Conservation (phyloP, 2,888 invertebrate genomes). For the Colletes collaris region DNA sequence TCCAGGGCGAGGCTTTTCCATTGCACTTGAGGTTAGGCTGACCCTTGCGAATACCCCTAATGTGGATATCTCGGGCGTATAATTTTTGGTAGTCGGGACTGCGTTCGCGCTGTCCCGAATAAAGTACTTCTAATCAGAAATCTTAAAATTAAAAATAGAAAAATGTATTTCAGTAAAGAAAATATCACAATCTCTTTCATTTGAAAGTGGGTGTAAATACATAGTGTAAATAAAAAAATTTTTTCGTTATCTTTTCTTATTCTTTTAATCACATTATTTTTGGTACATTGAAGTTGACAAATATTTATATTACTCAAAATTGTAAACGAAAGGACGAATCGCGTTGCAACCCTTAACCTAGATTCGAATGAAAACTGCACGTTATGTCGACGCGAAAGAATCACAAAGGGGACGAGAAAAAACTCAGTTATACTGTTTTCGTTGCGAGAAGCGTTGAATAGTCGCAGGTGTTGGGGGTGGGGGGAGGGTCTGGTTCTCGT, state of each 20-base stretch:
- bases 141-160: too few species aligned
- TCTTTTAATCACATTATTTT: too few species aligned
- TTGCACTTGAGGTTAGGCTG: slow-evolving; percentile 85
- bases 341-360: neutral
- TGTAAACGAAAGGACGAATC: neutral
- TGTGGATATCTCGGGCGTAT: slow-evolving; percentile 84
- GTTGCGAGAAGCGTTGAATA: neutral
- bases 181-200: too few species aligned
- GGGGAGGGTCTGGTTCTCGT: neutral
- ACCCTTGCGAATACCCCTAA: slow-evolving; percentile 85
- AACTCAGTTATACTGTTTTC: neutral
- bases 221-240: too few species aligned
- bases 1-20: slow-evolving; percentile 84
- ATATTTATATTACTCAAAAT: too few species aligned
- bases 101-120: slow-evolving; percentile 82
- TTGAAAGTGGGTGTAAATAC: too few species aligned
- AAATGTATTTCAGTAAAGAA: too few species aligned
- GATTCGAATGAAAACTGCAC: neutral
- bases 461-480: neutral
- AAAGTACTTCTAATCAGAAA: slow-evolving; percentile 41
- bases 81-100: slow-evolving; percentile 81
- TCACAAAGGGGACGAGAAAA: slow-evolving; percentile 6
- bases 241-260: too few species aligned
- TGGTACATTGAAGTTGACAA: too few species aligned
- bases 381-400: neutral